Conservation (phyloP, 2,888 invertebrate species). For the Allophyes oxyacanthae region DNA sequence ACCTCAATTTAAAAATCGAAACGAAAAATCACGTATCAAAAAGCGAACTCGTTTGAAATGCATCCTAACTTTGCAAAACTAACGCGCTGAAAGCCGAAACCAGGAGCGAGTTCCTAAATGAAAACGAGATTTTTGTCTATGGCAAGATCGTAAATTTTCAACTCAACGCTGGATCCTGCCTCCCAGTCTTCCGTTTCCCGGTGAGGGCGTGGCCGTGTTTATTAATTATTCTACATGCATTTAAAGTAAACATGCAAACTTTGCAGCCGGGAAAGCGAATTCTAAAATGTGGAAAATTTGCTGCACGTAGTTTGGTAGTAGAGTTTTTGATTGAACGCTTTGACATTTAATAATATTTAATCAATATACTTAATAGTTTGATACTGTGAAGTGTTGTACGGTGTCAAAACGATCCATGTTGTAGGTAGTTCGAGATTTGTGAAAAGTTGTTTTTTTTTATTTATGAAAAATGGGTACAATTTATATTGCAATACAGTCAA, state of each 20-base stretch:
- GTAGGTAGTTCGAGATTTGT: too few species aligned
- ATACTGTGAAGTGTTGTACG: too few species aligned
- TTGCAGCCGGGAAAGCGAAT: conserved; percentile 34
- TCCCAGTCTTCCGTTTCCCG: conserved; percentile 32
- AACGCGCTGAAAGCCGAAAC: conserved; percentile 23
- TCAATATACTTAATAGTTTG: too few species aligned
- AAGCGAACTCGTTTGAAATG: too few species aligned
- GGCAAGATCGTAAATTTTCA: conserved; percentile 48
- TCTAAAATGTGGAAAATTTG: conserved; percentile 26
- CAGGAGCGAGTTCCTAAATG: conserved; percentile 6
- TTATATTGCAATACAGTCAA: too few species aligned
- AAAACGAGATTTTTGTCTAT: conserved; percentile 24
- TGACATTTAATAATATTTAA: too few species aligned
- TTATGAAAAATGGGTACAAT: too few species aligned
- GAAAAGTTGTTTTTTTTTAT: too few species aligned
- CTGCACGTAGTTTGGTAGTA: not conserved
- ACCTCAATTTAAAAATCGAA: too few species aligned
- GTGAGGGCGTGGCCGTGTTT: conserved; percentile 40
- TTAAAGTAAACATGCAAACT: conserved; percentile 49
- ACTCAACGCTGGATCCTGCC: conserved; percentile 33
- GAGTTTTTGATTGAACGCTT: too few species aligned
- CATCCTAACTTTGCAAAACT: conserved; percentile 1
- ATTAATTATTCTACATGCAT: conserved; percentile 57
- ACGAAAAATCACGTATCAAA: too few species aligned
- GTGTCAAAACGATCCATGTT: too few species aligned